These are phyloP conservation scores for Calliphora vomitoria DNA, from an alignment of 2,888 invertebrate species.

Conservation along the genomic window DNA sequence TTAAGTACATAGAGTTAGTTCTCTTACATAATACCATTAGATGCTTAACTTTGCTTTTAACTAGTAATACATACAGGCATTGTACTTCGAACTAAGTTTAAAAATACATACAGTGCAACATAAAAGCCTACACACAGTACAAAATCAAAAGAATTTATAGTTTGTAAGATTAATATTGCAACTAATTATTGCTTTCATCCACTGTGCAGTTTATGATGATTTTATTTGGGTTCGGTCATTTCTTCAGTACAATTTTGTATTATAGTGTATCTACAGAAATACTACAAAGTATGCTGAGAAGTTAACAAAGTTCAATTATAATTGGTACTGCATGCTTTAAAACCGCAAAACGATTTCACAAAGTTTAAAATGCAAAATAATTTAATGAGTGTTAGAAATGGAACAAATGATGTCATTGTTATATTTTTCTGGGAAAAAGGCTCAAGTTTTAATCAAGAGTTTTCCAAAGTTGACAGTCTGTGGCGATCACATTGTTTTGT, in stretches of 20 bases:
- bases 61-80: not conserved
- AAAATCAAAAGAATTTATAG: not conserved
- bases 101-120: not conserved
- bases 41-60: conserved; percentile 38
- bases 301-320: not conserved
- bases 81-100: not conserved
- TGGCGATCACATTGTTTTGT: no score
- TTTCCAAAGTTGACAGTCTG: no score
- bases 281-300: not conserved
- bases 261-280: not conserved
- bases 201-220: no score
- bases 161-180: no score
- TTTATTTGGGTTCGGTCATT: no score
- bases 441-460: no score
- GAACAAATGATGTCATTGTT: not conserved
- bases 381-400: not conserved
- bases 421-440: no score
- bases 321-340: not conserved
- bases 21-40: conserved; percentile 48
- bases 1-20: conserved; percentile 39
- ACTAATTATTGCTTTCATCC: no score
- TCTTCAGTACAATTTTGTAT: not conserved
- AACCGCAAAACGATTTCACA: not conserved
- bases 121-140: not conserved
- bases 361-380: not conserved